Evolutionary conservation across 1,140 invertebrate species (phyloP), one percentile per base, ranked within the genome.

Genomic region (Monomorium pharaonis): DNA sequence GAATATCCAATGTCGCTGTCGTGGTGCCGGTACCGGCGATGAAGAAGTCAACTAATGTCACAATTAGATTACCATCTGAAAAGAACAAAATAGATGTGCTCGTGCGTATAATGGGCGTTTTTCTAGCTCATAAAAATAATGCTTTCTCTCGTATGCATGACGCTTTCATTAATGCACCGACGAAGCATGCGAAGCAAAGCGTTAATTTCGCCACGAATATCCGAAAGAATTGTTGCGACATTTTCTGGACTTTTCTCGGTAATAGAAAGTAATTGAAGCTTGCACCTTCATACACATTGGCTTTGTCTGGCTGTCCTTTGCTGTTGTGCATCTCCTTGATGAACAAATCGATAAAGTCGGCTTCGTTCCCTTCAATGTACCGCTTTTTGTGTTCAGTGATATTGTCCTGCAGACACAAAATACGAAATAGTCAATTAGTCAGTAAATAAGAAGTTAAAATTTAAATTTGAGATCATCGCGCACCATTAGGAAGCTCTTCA

Each of bases 281-380:
- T 85, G 92, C 94, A 97, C 96, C 96, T 75, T 96, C 96, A 86
- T 97, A 98, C 16, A 95, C 95, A 90, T 30, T 94, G 92, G 91
- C 91, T 81, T 94, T 93, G 16, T 93, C 91, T 81, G 12, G 0
- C 2, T 69, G 27, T 10, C 5, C 16, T 10, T 21, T 0, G 56
- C 10, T 63, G 3, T 37, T 37, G 62, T 96, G 92, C 95, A 98
- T 97, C 95, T 98, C 96, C 54, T 96, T 94, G 4, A 98, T 94
- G 92, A 97, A 98, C 47, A 97, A 96, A 90, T 98, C 98, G 62
- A 98, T 97, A 37, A 98, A 96, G 91, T 98, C 98, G 21, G 95
- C 93, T 42, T 95, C 95, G 44, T 94, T 94, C 33, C 94, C 93
- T 37, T 95, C 69, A n/a, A 95, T 91, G 63, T 96, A 96, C 2